phyloP scores from a whole-genome alignment of 2,797 vertebrate genomes.

The Melanotaenia pygmaea region DNA sequence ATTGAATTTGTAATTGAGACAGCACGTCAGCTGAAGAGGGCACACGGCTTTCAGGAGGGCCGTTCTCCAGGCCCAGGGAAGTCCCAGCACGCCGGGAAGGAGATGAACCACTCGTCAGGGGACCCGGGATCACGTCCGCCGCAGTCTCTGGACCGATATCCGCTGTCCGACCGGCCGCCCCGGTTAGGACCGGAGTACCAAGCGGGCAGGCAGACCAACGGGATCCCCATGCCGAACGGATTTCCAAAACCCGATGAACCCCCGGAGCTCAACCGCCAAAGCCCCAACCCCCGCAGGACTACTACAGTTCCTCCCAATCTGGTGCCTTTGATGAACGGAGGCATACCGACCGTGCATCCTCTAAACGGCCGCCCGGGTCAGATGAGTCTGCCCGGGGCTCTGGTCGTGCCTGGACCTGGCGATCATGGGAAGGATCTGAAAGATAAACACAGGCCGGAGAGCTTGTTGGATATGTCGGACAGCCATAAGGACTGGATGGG shows the following conservation, averaged over 20 bases:
- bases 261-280: slow-evolving; percentile 93
- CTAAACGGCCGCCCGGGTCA: slow-evolving; percentile 85
- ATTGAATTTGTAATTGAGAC: slow-evolving; percentile 92
- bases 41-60: slow-evolving; percentile 89
- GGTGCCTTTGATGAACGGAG: slow-evolving; percentile 88
- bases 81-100: slow-evolving; percentile 80
- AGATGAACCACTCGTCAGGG: slow-evolving; percentile 78
- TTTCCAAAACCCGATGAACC: slow-evolving; percentile 91
- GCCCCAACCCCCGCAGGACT: slow-evolving; percentile 89
- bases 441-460: slow-evolving; percentile 85
- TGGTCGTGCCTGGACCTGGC: slow-evolving; percentile 56
- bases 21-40: slow-evolving; percentile 90
- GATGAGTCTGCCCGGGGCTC: slow-evolving; percentile 78
- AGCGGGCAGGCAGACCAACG: slow-evolving; percentile 82
- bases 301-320: slow-evolving; percentile 85
- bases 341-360: slow-evolving; percentile 77
- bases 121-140: slow-evolving; percentile 80
- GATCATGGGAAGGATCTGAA: slow-evolving; percentile 85
- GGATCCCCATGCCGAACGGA: slow-evolving; percentile 88
- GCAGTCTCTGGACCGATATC: slow-evolving; percentile 90
- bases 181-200: slow-evolving; percentile 81
- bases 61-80: slow-evolving; percentile 80
- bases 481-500: slow-evolving; percentile 84
- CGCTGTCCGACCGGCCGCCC: slow-evolving; percentile 86
- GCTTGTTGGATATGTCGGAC: slow-evolving; percentile 74